Conservation (phyloP, 1,140 invertebrate genomes). For the Rhysida immarginata region DNA sequence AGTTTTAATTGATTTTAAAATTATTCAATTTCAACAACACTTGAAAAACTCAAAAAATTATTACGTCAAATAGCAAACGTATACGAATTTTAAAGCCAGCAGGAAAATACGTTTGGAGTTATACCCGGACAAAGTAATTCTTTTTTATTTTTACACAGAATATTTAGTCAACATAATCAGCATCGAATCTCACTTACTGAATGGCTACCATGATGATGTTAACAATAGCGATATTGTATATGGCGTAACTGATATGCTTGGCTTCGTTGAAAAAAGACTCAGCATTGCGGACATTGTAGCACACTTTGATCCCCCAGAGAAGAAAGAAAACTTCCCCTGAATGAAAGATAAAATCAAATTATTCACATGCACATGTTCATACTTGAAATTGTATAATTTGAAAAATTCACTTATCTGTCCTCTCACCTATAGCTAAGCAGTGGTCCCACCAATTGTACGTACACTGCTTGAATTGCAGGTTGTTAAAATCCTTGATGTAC, state of each 20-base stretch:
- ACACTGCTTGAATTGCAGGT: slow-evolving; percentile 72
- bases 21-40: no score
- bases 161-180: no score
- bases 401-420: neutral
- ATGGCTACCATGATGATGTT: slow-evolving; percentile 79
- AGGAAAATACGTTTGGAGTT: no score
- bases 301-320: slow-evolving; percentile 76
- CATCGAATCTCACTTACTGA: slow-evolving; percentile 78
- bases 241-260: slow-evolving; percentile 74
- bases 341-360: neutral
- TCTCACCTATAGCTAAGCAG: slow-evolving; percentile 58
- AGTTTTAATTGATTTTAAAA: no score
- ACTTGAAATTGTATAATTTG: neutral
- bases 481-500: slow-evolving; percentile 52
- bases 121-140: no score
- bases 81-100: no score
- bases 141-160: no score
- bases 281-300: slow-evolving; percentile 73
- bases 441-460: slow-evolving; percentile 87
- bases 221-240: slow-evolving; percentile 82
- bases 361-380: neutral
- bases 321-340: slow-evolving; percentile 72
- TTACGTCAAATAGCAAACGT: no score
- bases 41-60: no score
- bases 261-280: slow-evolving; percentile 86